Evolutionary conservation across 2,113 vertebrate species (phyloP).

Genomic region (Dicerorhinus sumatrensis): DNA sequence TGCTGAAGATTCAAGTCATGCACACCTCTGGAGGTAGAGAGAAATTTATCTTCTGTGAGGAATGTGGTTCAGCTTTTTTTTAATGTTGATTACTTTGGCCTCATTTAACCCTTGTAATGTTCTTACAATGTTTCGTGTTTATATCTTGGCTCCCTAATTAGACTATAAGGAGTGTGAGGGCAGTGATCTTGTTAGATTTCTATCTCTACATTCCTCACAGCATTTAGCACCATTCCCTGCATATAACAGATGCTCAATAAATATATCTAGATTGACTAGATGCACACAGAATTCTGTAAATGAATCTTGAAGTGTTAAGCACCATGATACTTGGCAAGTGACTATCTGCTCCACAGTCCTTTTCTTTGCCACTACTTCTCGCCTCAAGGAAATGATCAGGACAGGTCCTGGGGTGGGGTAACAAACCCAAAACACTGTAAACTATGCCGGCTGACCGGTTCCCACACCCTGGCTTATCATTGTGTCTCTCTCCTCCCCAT

Average conservation of each 20-base stretch:
- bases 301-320: neutral
- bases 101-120: neutral
- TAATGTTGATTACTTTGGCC: neutral
- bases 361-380: neutral
- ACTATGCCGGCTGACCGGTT: neutral
- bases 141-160: neutral
- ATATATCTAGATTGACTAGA: neutral
- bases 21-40: neutral
- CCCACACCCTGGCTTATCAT: neutral
- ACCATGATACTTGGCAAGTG: neutral
- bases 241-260: neutral
- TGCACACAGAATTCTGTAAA: neutral
- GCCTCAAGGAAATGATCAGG: neutral
- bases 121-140: neutral
- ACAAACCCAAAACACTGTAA: neutral
- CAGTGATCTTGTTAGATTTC: neutral
- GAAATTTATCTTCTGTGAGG: neutral
- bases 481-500: neutral
- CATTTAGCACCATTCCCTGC: neutral
- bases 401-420: neutral
- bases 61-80: neutral
- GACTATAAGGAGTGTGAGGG: neutral
- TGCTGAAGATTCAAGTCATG: neutral
- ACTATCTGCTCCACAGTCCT: neutral
- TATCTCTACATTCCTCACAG: neutral